Conservation (phyloP, 2,113 vertebrate genomes). For the Onychostruthus taczanowskii region DNA sequence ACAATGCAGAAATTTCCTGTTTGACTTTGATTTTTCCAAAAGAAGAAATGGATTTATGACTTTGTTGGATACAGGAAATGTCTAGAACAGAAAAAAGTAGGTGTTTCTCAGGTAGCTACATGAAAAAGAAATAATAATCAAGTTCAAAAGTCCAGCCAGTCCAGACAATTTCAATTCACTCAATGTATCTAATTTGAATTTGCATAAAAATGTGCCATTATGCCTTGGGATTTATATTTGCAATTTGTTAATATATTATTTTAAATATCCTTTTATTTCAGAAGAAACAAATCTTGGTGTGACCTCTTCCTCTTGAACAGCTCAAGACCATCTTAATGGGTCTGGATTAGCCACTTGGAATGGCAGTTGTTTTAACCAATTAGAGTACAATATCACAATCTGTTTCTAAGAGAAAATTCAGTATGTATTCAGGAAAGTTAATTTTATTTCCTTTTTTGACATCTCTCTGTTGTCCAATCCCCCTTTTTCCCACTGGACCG, state of each 20-base stretch:
- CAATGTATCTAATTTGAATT: neutral
- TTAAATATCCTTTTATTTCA: neutral
- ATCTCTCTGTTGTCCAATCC: neutral
- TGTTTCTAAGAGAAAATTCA: neutral
- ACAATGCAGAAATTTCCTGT: neutral
- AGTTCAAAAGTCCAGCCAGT: neutral
- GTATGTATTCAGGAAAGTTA: neutral
- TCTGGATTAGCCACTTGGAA: neutral
- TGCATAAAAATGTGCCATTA: neutral
- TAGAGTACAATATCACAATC: neutral
- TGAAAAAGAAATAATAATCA: neutral
- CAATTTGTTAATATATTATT: neutral
- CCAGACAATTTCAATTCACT: neutral
- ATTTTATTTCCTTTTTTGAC: neutral
- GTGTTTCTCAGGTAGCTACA: neutral
- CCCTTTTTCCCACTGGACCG: neutral
- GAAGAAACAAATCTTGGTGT: neutral
- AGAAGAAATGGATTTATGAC: neutral
- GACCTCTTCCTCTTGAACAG: neutral
- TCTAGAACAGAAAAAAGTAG: neutral
- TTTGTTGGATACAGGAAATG: neutral
- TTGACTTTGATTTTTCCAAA: neutral
- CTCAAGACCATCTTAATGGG: neutral
- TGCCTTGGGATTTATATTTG: neutral
- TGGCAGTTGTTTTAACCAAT: neutral